Evolutionary conservation across 2,797 vertebrate species (phyloP).

Genomic region (Typhlichthys subterraneus): DNA sequence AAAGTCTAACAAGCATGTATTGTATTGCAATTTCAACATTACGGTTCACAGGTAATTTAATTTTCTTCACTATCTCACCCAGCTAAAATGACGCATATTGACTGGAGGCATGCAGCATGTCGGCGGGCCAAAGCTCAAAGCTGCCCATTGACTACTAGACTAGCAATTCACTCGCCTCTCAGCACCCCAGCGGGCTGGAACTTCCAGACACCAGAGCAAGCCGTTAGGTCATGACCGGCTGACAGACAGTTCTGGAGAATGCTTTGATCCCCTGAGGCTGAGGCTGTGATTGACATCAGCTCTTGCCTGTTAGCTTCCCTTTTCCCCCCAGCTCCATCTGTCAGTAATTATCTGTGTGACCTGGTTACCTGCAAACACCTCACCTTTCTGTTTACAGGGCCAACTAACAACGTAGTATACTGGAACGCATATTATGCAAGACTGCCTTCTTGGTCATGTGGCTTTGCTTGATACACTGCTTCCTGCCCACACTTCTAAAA

Average conservation of each 20-base stretch:
- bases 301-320: background rate
- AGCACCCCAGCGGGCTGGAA: slow-evolving; percentile 49
- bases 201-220: slow-evolving; percentile 58
- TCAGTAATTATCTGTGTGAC: slow-evolving; percentile 1
- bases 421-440: background rate
- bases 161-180: slow-evolving; percentile 23
- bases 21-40: slow-evolving; percentile 1
- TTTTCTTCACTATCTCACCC: slow-evolving; percentile 3
- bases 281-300: slow-evolving; percentile 14
- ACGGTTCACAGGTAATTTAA: slow-evolving; percentile 1
- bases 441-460: background rate
- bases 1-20: background rate
- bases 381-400: background rate
- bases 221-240: slow-evolving; percentile 28
- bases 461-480: background rate
- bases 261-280: slow-evolving; percentile 31
- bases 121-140: slow-evolving; percentile 17
- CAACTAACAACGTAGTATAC: background rate
- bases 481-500: background rate
- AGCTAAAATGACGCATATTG: slow-evolving; percentile 39
- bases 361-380: background rate
- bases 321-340: slow-evolving; percentile 10
- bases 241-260: slow-evolving; percentile 16
- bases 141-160: slow-evolving; percentile 11
- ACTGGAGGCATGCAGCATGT: slow-evolving; percentile 22